These are phyloP conservation scores for Halisarca cf. caerulea DNA, from an alignment of 37 sponge, comb jelly and placozoan genomes.

Conservation along the genomic window DNA sequence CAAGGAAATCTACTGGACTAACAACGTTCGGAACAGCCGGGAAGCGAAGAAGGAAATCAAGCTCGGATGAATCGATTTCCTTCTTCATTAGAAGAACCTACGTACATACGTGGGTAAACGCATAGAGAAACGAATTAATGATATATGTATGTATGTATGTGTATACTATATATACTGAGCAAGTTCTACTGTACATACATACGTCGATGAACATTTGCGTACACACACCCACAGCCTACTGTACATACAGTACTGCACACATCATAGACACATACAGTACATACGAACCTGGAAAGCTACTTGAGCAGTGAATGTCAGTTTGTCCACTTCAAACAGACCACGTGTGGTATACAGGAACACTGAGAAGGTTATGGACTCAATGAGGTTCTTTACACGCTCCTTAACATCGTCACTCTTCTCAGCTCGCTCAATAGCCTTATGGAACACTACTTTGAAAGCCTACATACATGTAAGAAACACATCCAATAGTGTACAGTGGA, in stretches of 20 bases:
- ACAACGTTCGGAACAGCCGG: slow-evolving; percentile 85
- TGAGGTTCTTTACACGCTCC: slow-evolving; percentile 85
- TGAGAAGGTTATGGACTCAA: slow-evolving; percentile 94
- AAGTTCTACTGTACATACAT: too few species aligned
- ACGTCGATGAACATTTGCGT: too few species aligned
- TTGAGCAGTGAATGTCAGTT: slow-evolving; percentile 94
- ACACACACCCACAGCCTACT: too few species aligned
- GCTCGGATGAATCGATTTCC: slow-evolving; percentile 90
- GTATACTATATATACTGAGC: too few species aligned
- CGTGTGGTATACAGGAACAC: slow-evolving; percentile 96
- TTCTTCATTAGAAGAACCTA: slow-evolving; percentile 84
- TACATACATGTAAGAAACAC: not conserved
- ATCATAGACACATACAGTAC: not conserved
- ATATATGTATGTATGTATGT: too few species aligned
- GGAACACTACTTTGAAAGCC: slow-evolving; percentile 98
- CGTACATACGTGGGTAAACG: not conserved
- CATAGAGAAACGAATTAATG: too few species aligned
- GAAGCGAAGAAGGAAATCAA: slow-evolving; percentile 97
- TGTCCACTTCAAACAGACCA: slow-evolving; percentile 96
- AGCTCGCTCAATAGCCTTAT: slow-evolving; percentile 94
- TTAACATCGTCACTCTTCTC: slow-evolving; percentile 86
- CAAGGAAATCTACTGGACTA: slow-evolving; percentile 97
- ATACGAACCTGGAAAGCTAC: slow-evolving; percentile 85
- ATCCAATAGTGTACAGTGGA: too few species aligned
- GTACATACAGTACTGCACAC: not conserved